Conservation (phyloP, 2,797 vertebrate genomes). For the Alca torda region DNA sequence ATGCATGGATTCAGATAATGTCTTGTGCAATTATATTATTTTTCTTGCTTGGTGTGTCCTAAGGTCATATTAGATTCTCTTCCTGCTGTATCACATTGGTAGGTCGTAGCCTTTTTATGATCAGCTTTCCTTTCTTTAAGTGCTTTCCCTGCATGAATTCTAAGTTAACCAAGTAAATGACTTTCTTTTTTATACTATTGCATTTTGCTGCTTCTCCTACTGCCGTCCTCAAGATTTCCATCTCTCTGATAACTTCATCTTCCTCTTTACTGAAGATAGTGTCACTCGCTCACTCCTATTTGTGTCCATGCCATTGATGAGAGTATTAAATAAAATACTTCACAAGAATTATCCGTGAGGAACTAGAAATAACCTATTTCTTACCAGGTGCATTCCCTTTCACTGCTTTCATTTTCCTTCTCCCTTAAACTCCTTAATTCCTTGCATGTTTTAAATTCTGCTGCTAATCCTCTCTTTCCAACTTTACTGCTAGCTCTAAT, state of each 20-base stretch:
- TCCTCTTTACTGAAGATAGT: background rate
- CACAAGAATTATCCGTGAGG: background rate
- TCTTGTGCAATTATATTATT: background rate
- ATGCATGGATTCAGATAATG: background rate
- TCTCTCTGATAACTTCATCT: background rate
- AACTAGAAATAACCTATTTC: background rate
- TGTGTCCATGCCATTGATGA: background rate
- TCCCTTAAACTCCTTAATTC: background rate
- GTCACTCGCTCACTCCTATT: background rate
- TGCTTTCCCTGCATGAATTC: background rate
- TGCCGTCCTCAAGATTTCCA: background rate
- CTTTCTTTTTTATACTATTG: background rate
- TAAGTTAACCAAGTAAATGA: background rate
- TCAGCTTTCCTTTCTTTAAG: background rate
- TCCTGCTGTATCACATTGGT: background rate
- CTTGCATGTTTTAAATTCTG: background rate
- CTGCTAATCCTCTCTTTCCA: slow-evolving; percentile 12
- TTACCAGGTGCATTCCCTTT: background rate
- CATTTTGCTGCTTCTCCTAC: background rate
- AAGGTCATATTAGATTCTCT: background rate
- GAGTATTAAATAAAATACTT: background rate
- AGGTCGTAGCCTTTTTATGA: background rate
- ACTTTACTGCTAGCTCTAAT: background rate
- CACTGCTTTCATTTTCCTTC: background rate
- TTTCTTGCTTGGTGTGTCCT: background rate